A percentile compares a stretch with the other conserved stretches of the same genome.
These are phyloP conservation scores for Gymnogyps californianus DNA, from an alignment of 2,113 vertebrate genomes.

Conservation along the genomic window DNA sequence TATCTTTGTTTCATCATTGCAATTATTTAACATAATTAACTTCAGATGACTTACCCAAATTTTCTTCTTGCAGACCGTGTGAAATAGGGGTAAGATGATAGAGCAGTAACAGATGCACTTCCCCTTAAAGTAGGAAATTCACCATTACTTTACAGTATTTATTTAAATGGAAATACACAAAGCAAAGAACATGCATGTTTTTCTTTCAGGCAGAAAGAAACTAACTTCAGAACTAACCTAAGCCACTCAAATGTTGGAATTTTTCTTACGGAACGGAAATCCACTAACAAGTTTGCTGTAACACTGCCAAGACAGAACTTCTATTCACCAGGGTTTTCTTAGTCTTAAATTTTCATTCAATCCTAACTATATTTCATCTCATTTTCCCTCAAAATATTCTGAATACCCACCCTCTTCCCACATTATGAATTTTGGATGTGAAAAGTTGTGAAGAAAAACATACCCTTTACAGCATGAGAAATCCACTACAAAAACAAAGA, in stretches of 20 bases:
- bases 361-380: not conserved
- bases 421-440: not conserved
- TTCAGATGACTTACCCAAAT: constrained; percentile 52
- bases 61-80: not conserved
- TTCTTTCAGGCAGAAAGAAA: not conserved
- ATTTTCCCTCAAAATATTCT: not conserved
- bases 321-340: not conserved
- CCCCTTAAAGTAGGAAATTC: constrained; percentile 36
- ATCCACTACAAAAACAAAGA: not conserved
- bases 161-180: not conserved
- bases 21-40: not conserved
- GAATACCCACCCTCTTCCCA: not conserved
- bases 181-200: not conserved
- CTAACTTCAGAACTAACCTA: not conserved
- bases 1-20: not conserved
- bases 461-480: not conserved
- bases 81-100: not conserved
- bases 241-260: not conserved
- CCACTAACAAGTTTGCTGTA: not conserved
- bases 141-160: constrained; percentile 17
- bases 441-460: not conserved
- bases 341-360: not conserved
- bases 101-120: not conserved
- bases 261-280: not conserved
- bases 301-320: not conserved